Evolutionary conservation across 2,888 invertebrate species (phyloP).

Genomic region (Polymixis lichenea): DNA sequence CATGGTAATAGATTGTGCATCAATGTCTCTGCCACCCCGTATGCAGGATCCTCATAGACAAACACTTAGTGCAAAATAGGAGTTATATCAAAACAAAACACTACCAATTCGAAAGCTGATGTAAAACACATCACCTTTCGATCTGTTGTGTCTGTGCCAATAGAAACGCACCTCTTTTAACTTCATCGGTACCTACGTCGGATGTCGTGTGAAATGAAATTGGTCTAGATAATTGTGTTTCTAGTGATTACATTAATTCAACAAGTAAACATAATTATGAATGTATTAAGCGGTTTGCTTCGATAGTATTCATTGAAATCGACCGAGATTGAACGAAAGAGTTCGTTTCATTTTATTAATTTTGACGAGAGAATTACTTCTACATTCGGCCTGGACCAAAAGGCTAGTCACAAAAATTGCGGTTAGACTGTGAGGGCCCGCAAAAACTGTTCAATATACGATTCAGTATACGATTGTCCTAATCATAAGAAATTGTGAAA

Average conservation of each 20-base stretch:
- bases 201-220: constrained; percentile 26
- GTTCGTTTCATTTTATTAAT: background rate
- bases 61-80: background rate
- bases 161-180: background rate
- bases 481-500: too few species aligned
- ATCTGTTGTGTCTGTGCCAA: background rate
- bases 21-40: too few species aligned
- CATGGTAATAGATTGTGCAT: too few species aligned
- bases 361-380: too few species aligned
- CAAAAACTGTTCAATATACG: too few species aligned
- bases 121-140: background rate
- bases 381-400: background rate
- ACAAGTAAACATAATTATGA: constrained; percentile 53
- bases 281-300: constrained; percentile 34
- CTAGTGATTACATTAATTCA: constrained; percentile 45
- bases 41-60: too few species aligned
- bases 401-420: background rate
- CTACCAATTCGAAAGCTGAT: too few species aligned
- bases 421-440: too few species aligned
- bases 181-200: background rate
- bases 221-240: constrained; percentile 42
- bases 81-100: background rate
- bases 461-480: too few species aligned
- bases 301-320: constrained; percentile 15
- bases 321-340: background rate